These are phyloP conservation scores for Pteropus rufus DNA, from an alignment of 2,797 vertebrate species.

Conservation along the genomic window DNA sequence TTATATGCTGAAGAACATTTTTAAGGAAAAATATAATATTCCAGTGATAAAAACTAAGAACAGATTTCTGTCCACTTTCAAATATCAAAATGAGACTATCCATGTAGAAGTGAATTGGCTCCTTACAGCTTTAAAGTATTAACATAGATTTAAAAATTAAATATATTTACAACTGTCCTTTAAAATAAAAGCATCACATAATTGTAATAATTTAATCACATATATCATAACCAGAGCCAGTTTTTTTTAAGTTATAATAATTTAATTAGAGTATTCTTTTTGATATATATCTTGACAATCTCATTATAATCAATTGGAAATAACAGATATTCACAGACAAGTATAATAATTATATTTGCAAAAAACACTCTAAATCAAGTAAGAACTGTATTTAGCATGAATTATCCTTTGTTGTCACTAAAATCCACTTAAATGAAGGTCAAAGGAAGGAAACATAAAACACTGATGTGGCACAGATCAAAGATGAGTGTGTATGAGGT, in stretches of 20 bases:
- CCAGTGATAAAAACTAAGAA: constrained; percentile 3
- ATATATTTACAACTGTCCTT: constrained; percentile 22
- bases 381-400: constrained; percentile 4
- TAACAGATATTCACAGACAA: constrained; percentile 14
- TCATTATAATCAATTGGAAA: constrained; percentile 29
- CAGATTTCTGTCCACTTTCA: neutral
- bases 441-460: neutral
- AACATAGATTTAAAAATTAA: constrained; percentile 25
- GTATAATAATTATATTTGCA: constrained; percentile 5
- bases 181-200: constrained; percentile 5
- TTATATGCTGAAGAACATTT: neutral
- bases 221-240: neutral
- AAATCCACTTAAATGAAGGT: constrained; percentile 15
- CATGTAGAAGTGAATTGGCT: constrained; percentile 22
- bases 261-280: constrained; percentile 41
- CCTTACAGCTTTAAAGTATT: neutral
- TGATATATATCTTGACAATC: constrained; percentile 4
- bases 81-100: constrained; percentile 17
- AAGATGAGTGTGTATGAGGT: neutral
- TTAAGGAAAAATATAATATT: neutral
- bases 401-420: constrained; percentile 7
- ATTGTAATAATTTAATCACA: constrained; percentile 47
- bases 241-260: constrained; percentile 10
- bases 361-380: constrained; percentile 20
- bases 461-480: neutral